Evolutionary conservation across 2,888 invertebrate genomes (phyloP), one percentile per base, ranked within the genome.

Genomic region (Sylvicola cinctus): DNA sequence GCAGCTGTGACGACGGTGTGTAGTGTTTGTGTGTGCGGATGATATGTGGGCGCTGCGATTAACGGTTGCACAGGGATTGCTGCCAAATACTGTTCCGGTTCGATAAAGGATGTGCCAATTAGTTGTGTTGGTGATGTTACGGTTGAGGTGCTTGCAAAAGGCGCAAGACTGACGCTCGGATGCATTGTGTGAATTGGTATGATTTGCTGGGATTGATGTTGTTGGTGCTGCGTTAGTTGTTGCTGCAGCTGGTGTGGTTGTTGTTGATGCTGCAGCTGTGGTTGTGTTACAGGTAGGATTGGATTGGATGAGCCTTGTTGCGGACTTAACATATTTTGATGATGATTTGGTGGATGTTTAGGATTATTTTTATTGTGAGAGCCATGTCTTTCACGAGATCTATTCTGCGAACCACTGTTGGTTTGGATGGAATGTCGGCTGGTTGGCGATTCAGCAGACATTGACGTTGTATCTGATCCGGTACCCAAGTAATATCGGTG

Each of bases 391-490:
- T n/a, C n/a, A n/a, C n/a, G n/a, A 7, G 16, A 13, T 12, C 5
- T 32, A 46, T 54, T 52, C 48, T 65, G 65, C 46, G 60, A 49
- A 39, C 60, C 63, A 32, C 54, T 49, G 34, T 61, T 61, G 3
- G 59, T 63, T 45, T 62, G 48, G 29, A 58, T 47, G 1, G 68
- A 65, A 33, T 66, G 62, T 29, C 66, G 61, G 12, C 75, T 74
- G 2, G 65, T 63, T 1, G 67, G 65, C 1, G 78, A 77, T 35
- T 74, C 75, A 0, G 70, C 69, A 0, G 78, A 76, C 40, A 73
- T 52, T 0, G 77, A 76, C 0, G 68, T 70, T 0, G 70, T 71
- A 32, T 55, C 60, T 38, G 65, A 58, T 2, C 56, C 56, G 13
- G 53, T 54, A 16, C 51, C 52, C 14, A 40, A 12, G 55, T 58